Base-by-base conservation (phyloP, 2,888 invertebrate species). In the Noctua comes region DNA sequence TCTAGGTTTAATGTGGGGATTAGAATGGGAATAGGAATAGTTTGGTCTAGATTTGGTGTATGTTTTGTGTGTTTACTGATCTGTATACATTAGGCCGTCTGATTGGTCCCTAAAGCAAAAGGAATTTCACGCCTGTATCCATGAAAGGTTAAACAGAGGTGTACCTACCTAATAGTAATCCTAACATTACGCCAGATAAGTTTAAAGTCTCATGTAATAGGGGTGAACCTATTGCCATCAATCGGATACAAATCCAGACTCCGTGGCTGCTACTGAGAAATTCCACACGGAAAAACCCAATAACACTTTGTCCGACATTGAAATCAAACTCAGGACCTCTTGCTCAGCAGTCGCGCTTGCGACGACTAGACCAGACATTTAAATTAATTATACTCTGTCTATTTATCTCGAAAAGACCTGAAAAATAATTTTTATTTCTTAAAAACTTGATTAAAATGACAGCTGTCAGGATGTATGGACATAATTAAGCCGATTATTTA, bases 1-100 rank as follows among this genome's bases (percentile, higher is more conserved):
- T 62, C 27, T 21, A 64, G 87, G 68, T 86, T 77, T 73, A 71
- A 83, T 71, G 64, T 43, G 24, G 7, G 31, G 40, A 59, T 79
- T 66, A 21, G n/a, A 48, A 27, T 68, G 46, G 43, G 64, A 46
- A 66, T 62, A 24, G 36, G 10, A 36, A 57, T 80, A n/a, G 54
- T 51, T 21, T 68, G 10, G 24, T 31, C n/a, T 54, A 46, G 31
- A 31, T 62, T 46, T 27, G 7, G 8, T 59, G 7, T 80, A 57
- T 16, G 21, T 54, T 77, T 77, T 68, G 43, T 79, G 79, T 69
- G 27, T n/a, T 72, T 21, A 18, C 5, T 36, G 13, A 21, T 46
- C 7, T 73, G 1, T 10, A 43, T n/a, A 36, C 8, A 71, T 18
- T 11, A 48, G 2, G 36, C 5, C 5, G 18, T 40, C 7, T n/a